Evolutionary conservation across 2,797 vertebrate genomes (phyloP).

Genomic region (Psittacula echo): DNA sequence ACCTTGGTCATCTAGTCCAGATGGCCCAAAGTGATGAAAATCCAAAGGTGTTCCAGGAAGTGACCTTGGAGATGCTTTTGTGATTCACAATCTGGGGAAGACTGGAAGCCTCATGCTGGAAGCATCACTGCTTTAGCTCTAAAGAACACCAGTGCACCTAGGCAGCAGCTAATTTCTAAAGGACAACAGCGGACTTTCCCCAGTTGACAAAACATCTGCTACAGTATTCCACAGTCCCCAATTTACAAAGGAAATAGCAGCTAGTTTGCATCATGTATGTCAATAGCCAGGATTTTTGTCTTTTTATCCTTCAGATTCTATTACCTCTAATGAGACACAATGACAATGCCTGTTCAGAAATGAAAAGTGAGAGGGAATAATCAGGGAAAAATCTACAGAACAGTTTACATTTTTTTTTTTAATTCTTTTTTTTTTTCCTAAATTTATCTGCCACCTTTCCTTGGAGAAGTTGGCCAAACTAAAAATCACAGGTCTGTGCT

Average conservation of each 20-base stretch:
- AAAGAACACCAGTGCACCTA: not conserved
- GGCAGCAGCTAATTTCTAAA: not conserved
- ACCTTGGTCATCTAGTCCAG: slow-evolving; percentile 30
- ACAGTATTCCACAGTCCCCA: not conserved
- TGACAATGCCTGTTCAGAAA: not conserved
- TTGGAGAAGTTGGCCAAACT: not conserved
- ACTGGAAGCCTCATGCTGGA: not conserved
- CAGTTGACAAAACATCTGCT: slow-evolving; percentile 29
- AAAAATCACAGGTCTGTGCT: not conserved
- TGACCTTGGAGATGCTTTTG: slow-evolving; percentile 36
- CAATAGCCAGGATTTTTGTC: slow-evolving; percentile 23
- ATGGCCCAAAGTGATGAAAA: slow-evolving; percentile 23
- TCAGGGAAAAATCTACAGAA: not conserved
- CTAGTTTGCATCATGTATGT: not conserved
- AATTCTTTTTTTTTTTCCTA: not conserved
- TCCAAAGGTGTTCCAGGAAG: slow-evolving; percentile 16
- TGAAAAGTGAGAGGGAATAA: not conserved
- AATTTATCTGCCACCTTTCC: not conserved
- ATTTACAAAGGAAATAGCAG: slow-evolving; percentile 10
- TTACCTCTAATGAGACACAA: not conserved
- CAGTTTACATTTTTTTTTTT: not conserved
- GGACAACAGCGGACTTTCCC: not conserved
- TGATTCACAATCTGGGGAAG: not conserved
- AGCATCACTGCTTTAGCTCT: not conserved
- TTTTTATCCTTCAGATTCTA: slow-evolving; percentile 20